Conservation (phyloP, 2,113 vertebrate genomes). For the Thomomys bottae region DNA sequence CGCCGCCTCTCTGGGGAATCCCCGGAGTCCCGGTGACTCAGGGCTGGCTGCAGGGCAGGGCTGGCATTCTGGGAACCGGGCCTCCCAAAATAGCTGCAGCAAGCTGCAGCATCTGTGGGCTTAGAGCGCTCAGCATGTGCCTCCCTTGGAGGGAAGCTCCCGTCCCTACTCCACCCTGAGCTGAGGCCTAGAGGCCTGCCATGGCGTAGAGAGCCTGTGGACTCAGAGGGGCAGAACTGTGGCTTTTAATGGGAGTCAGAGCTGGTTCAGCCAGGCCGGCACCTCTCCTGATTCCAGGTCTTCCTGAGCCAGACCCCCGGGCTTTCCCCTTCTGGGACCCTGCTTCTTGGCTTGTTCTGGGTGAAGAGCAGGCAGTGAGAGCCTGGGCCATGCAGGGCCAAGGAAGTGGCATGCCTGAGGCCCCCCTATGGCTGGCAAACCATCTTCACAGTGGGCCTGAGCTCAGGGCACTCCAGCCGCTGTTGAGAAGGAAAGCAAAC, state of each 20-base stretch:
- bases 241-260: too few species aligned
- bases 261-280: neutral
- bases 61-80: slow-evolving; percentile 46
- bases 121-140: neutral
- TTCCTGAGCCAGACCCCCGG: too few species aligned
- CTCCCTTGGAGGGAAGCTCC: neutral
- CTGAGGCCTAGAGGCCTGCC: too few species aligned
- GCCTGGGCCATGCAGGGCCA: neutral
- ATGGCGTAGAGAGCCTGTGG: too few species aligned
- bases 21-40: slow-evolving; percentile 41
- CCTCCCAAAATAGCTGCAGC: slow-evolving; percentile 43
- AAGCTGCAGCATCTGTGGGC: slow-evolving; percentile 32
- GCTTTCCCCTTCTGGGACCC: neutral
- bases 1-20: neutral
- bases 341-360: rapidly evolving
- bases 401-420: neutral
- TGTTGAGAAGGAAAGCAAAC: rapidly evolving
- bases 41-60: neutral
- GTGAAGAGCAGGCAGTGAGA: neutral
- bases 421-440: neutral
- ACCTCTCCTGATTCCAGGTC: too few species aligned
- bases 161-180: rapidly evolving
- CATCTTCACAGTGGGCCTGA: rapidly evolving
- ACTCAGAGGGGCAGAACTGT: too few species aligned
- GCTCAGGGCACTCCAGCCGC: rapidly evolving